Evolutionary conservation across 2,797 vertebrate species (phyloP).

Genomic region (Lepilemur septentrionalis): DNA sequence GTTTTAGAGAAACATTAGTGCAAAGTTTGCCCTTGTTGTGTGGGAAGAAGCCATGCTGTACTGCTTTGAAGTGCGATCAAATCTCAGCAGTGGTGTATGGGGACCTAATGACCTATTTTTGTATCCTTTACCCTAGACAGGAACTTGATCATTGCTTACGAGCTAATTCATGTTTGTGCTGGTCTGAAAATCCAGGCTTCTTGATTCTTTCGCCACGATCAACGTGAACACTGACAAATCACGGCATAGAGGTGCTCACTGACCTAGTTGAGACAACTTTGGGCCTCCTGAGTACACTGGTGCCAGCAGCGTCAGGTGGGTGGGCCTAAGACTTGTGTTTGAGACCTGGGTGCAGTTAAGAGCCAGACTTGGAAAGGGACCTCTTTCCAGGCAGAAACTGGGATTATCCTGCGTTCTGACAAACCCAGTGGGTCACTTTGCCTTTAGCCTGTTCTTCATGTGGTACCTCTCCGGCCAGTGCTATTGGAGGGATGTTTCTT

Average conservation of each 20-base stretch:
- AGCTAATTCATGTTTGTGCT: background rate
- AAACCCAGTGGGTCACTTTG: background rate
- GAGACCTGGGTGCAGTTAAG: background rate
- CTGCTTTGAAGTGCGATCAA: background rate
- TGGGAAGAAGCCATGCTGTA: conserved; percentile 18
- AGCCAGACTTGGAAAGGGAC: background rate
- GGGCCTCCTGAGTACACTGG: background rate
- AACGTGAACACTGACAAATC: rapidly evolving
- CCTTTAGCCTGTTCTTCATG: background rate
- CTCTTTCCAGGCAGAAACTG: background rate
- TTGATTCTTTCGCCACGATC: background rate
- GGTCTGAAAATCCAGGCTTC: background rate
- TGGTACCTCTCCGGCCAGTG: background rate
- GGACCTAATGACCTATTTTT: background rate
- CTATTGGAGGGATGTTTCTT: background rate
- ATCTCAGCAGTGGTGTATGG: background rate
- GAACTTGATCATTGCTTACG: background rate
- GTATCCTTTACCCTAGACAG: background rate
- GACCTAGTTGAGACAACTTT: too few relatives aligned
- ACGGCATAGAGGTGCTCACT: background rate
- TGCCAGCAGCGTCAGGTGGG: background rate
- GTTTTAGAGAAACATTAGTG: background rate
- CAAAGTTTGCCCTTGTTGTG: conserved; percentile 11
- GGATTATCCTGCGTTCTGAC: background rate
- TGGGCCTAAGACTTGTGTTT: background rate